These are phyloP conservation scores for Platysternon megacephalum DNA, from an alignment of 2,113 vertebrate genomes.

Conservation along the genomic window DNA sequence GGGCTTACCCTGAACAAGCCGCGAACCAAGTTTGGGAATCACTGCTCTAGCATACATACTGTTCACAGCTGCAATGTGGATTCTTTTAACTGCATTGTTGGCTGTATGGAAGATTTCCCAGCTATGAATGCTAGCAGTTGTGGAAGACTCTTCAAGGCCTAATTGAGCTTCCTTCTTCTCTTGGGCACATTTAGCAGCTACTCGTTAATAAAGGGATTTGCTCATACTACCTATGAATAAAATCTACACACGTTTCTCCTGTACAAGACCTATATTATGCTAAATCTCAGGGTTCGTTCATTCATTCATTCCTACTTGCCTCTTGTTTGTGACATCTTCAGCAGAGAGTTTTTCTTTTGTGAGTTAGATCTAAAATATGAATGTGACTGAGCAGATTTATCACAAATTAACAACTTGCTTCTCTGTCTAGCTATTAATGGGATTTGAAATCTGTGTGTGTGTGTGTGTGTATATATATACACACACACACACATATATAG, in stretches of 20 bases:
- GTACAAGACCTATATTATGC: background rate
- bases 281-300: background rate
- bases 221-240: background rate
- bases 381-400: background rate
- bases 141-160: background rate
- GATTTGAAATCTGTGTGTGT: background rate
- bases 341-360: background rate
- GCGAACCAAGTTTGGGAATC: no score
- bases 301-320: background rate
- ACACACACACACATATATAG: no score
- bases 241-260: background rate
- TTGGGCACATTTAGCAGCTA: background rate
- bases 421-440: background rate
- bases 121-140: background rate
- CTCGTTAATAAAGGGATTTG: background rate
- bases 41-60: background rate
- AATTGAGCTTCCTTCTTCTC: background rate
- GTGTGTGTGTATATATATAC: background rate
- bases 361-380: background rate
- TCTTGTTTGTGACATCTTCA: background rate
- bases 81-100: background rate
- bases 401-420: background rate
- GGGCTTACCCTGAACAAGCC: no score
- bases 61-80: background rate
- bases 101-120: background rate